These are phyloP conservation scores for Telenomus remus DNA, from an alignment of 1,140 invertebrate genomes.

Conservation along the genomic window DNA sequence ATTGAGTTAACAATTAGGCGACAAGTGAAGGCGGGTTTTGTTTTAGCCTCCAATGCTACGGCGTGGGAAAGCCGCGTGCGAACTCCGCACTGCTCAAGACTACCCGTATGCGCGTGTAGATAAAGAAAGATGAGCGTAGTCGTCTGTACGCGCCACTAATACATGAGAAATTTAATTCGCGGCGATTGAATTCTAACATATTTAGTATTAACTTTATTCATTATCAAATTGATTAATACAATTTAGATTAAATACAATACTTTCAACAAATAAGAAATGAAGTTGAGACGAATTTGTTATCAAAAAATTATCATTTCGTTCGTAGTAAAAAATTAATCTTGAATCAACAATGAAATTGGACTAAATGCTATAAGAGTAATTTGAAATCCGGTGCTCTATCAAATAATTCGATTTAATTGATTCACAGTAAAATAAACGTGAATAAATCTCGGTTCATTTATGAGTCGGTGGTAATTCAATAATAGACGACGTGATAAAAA, in stretches of 20 bases:
- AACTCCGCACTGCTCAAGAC: constrained; percentile 49
- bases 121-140: constrained; percentile 1
- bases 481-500: constrained; percentile 48
- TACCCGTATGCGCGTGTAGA: constrained; percentile 39
- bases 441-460: constrained; percentile 22
- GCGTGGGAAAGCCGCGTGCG: constrained; percentile 68
- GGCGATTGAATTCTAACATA: too few species aligned
- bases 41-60: constrained; percentile 69
- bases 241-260: too few species aligned
- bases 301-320: too few species aligned
- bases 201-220: too few species aligned
- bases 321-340: too few species aligned
- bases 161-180: too few species aligned
- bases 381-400: not conserved
- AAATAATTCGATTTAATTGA: constrained; percentile 17
- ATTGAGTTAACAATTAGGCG: constrained; percentile 59
- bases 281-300: too few species aligned
- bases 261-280: too few species aligned
- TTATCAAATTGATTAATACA: too few species aligned
- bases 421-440: constrained; percentile 25
- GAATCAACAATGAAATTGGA: too few species aligned
- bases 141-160: not conserved
- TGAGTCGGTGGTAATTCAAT: constrained; percentile 40
- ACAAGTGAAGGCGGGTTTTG: constrained; percentile 63
- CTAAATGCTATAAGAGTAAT: not conserved